phyloP scores from a whole-genome alignment of 2,888 invertebrate species.

The Mimas tiliae region DNA sequence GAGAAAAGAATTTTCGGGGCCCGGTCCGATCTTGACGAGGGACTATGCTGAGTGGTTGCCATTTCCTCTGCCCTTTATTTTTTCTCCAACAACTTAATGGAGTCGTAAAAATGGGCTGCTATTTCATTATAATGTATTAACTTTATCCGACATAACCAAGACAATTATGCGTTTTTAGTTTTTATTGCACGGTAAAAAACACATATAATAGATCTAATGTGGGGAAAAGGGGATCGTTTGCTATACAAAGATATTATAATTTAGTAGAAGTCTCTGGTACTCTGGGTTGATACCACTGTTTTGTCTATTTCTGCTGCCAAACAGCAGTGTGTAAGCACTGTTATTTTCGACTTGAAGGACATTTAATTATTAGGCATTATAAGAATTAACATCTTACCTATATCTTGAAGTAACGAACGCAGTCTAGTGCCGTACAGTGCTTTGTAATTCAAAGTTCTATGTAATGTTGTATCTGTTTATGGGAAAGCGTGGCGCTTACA shows the following conservation, averaged over 20 bases:
- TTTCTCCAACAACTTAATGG: slow-evolving; percentile 79
- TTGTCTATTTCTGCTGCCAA: too few relatives aligned
- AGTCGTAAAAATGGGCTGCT: slow-evolving; percentile 74
- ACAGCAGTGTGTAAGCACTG: too few relatives aligned
- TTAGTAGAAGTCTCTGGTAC: neutral
- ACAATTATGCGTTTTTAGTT: slow-evolving; percentile 53
- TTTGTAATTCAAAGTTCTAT: too few relatives aligned
- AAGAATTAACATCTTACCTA: too few relatives aligned
- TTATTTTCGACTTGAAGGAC: too few relatives aligned
- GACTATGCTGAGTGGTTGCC: slow-evolving; percentile 74
- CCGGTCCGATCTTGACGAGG: slow-evolving; percentile 72
- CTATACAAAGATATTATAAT: neutral
- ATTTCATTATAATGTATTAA: slow-evolving; percentile 78
- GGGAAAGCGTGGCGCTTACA: too few relatives aligned
- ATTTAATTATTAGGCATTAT: too few relatives aligned
- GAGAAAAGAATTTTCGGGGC: slow-evolving; percentile 79
- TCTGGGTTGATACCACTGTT: neutral
- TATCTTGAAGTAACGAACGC: too few relatives aligned
- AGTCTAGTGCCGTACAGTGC: too few relatives aligned
- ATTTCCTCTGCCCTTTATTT: slow-evolving; percentile 76
- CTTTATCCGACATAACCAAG: slow-evolving; percentile 54
- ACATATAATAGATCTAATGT: neutral
- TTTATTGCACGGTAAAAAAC: slow-evolving; percentile 2
- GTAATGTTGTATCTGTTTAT: too few relatives aligned
- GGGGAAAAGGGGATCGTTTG: neutral